Evolutionary conservation across 2,888 invertebrate genomes (phyloP).

Genomic region (Diarsia mendica): DNA sequence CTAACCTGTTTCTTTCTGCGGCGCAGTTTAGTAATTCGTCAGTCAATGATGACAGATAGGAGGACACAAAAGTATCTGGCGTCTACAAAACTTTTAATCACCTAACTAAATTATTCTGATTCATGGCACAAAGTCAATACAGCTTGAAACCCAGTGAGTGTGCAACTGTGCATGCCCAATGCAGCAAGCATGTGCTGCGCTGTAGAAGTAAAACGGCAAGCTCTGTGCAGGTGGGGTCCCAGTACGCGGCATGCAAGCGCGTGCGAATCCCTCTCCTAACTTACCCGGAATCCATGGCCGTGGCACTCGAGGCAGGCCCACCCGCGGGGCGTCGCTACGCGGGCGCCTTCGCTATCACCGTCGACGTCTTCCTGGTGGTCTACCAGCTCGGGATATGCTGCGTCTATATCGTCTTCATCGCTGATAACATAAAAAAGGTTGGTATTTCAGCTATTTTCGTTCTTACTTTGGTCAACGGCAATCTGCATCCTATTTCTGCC

Average conservation of each 20-base stretch:
- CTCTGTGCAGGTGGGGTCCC: conserved; percentile 84
- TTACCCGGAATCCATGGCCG: conserved; percentile 96
- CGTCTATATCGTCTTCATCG: conserved; percentile 98
- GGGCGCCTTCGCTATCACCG: conserved; percentile 90
- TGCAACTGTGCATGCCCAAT: not conserved
- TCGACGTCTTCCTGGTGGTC: conserved; percentile 93
- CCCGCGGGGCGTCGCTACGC: conserved; percentile 91
- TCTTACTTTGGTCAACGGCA: not conserved
- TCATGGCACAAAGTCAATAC: not conserved
- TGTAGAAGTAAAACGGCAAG: not conserved
- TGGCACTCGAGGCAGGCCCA: conserved; percentile 94
- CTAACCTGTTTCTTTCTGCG: not conserved
- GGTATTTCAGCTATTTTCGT: not conserved
- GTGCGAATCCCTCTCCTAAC: conserved; percentile 93
- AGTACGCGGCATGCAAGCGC: conserved; percentile 91
- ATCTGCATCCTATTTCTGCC: not conserved
- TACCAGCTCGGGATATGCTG: conserved; percentile 98
- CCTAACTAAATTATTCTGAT: not conserved
- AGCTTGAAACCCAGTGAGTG: not conserved
- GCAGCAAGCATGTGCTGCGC: not conserved
- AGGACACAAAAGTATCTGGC: not conserved
- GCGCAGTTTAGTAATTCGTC: not conserved
- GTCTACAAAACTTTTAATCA: not conserved
- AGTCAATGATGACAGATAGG: not conserved
- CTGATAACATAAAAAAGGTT: conserved; percentile 94